Base-by-base conservation (phyloP, 1,140 invertebrate species). In the Drosophila kohkoa region DNA sequence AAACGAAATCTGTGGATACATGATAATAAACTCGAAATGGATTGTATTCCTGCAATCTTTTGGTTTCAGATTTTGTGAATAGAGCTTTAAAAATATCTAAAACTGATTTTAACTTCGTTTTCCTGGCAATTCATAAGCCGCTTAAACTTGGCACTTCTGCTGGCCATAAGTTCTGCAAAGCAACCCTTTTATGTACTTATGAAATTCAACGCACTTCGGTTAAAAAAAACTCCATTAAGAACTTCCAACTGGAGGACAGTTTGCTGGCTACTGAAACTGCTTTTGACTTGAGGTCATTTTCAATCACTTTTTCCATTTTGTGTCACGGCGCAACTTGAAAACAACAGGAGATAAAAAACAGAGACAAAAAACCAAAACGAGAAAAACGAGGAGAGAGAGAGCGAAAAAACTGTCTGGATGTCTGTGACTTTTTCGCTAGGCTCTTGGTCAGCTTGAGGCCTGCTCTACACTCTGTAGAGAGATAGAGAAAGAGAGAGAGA, bases 201-300 rank as follows among this genome's bases (percentile, higher is more conserved):
- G 20, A 69, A 60, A 69, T 55, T 54, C 57, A 48, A 55, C 51
- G 62, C 66, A 62, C 55, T 62, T 49, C 28, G 20, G 49, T 46
- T 25, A 41, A 38, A 45, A 68, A 67, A 68, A 81, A 87, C 82
- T 82, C 80, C 77, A 87, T 88, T 87, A 88, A 83, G 88, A 87
- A 71, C 76, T 81, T 55, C 62, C 55, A 55, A 57, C 69, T 65
- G 68, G 41, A 35, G 43, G 71, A 65, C 63, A 79, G 74, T 66
- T 25, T 49, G 48, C 59, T 58, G 66, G 69, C 71, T 54, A 75
- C 73, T 71, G 57, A 57, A 90, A 81, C 81, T 81, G 85, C 81
- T 79, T 74, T 72, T 89, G 85, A 89, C 85, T 89, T 89, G 75
- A 89, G 85, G 86, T 85, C 85, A 90, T 89, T 89, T 89, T 89